Percentiles rank a stretch among this genome's conserved stretches.
These are phyloP conservation scores for Dimorphilus gyrociliatus DNA, from an alignment of 2,888 invertebrate genomes.

Conservation along the genomic window DNA sequence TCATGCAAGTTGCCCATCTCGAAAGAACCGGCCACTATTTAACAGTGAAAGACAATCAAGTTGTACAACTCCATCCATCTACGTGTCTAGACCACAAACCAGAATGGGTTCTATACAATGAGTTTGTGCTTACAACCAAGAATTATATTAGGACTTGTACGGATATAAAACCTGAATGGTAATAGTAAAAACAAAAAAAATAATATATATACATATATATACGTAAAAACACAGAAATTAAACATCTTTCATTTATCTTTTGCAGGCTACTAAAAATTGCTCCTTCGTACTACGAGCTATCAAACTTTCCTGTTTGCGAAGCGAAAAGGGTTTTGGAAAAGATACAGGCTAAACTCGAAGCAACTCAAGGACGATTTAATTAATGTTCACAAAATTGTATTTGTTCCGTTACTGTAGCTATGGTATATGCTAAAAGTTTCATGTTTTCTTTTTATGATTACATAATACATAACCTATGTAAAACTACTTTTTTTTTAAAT, in stretches of 20 bases:
- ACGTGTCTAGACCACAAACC: slow-evolving; percentile 98
- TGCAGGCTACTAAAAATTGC: slow-evolving; percentile 74
- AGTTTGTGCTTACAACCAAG: slow-evolving; percentile 97
- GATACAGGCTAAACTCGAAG: slow-evolving; percentile 63
- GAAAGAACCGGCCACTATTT: slow-evolving; percentile 95
- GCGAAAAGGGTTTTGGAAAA: slow-evolving; percentile 59
- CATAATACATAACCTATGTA: too few species aligned
- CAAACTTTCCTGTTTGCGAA: slow-evolving; percentile 94
- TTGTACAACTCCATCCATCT: slow-evolving; percentile 94
- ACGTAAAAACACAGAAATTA: background rate
- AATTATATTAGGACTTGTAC: slow-evolving; percentile 98
- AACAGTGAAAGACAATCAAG: slow-evolving; percentile 97
- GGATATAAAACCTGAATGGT: slow-evolving; percentile 81
- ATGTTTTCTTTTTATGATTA: too few species aligned
- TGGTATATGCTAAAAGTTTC: too few species aligned
- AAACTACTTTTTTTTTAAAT: too few species aligned
- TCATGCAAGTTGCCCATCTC: slow-evolving; percentile 98
- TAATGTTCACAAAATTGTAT: too few species aligned
- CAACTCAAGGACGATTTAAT: too few species aligned
- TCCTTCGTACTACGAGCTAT: slow-evolving; percentile 93
- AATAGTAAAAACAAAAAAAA: slow-evolving; percentile 41
- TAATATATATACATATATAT: background rate
- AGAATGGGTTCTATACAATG: slow-evolving; percentile 99
- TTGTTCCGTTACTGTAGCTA: too few species aligned
- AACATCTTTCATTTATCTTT: slow-evolving; percentile 8